Evolutionary conservation across 2,888 invertebrate species (phyloP).

Genomic region (Ophioninae sp.): DNA sequence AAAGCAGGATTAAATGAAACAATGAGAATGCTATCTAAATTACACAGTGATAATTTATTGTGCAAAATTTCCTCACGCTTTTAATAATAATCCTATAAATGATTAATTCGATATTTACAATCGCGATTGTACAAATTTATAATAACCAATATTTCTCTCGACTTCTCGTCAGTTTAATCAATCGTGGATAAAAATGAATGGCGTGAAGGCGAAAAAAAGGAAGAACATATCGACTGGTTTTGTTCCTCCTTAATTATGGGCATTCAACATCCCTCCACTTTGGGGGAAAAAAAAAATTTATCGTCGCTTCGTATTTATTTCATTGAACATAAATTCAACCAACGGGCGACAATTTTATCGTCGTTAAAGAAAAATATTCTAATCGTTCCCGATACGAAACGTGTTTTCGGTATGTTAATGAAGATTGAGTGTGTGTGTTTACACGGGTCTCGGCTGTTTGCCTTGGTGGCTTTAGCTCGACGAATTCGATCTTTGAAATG

Average conservation of each 20-base stretch:
- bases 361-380: slow-evolving; percentile 29
- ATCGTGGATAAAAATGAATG: not conserved
- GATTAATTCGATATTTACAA: too few species aligned
- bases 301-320: slow-evolving; percentile 23
- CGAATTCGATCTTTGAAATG: slow-evolving; percentile 34
- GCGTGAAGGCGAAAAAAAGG: not conserved
- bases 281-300: slow-evolving; percentile 27
- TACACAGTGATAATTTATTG: too few species aligned
- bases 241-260: not conserved
- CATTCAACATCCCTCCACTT: not conserved
- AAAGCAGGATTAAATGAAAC: too few species aligned
- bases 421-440: slow-evolving; percentile 39
- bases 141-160: too few species aligned
- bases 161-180: not conserved
- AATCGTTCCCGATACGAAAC: slow-evolving; percentile 47
- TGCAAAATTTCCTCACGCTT: too few species aligned
- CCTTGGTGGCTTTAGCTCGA: slow-evolving; percentile 2
- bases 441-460: slow-evolving; percentile 8
- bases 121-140: too few species aligned
- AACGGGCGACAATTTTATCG: slow-evolving; percentile 18
- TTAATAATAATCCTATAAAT: too few species aligned
- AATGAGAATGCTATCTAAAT: too few species aligned
- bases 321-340: slow-evolving; percentile 34
- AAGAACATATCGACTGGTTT: not conserved
- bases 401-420: slow-evolving; percentile 53